Base-by-base conservation (phyloP, 2,888 invertebrate genomes). In the Aspidiotus destructor region DNA sequence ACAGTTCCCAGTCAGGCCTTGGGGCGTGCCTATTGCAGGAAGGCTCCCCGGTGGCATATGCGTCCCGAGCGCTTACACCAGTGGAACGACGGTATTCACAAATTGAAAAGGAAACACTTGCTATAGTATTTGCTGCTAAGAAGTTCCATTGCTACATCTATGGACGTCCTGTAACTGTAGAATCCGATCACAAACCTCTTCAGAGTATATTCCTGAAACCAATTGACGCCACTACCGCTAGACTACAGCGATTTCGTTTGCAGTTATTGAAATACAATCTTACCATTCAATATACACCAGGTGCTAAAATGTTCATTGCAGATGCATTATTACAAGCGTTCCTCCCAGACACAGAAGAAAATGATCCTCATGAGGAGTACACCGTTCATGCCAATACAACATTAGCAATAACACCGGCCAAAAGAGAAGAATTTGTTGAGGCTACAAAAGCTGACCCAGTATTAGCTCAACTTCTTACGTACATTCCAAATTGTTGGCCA, bases 91-190 rank as follows among this genome's bases (percentile, higher is more conserved):
- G 44, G 8, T 63, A 69, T 64, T 62, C 64, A n/a, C 11, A 58
- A 42, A 60, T 69, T 7, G 64, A 69, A 15, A 69, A 69, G 52
- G 63, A 69, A 40, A 13, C 64, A n/a, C 53, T 65, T 55, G 11
- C 63, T 55, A 13, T 41, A 65, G 41, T 41, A 61, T 8, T 64
- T 63, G 54, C 28, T 13, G 13, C 61, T 62, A 42, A 64, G 65
- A 15, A 61, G 48, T 8, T 40, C 65, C 8, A 53, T 70, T 11
- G 65, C 53, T 5, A 41, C 48, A 16, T 52, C 54, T 41, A 62
- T 62, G 42, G 48, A 53, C 44, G 41, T 60, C 2, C 41, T 48
- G 53, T 69, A 11, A 63, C 53, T 15, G 52, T 64, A 28, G 42
- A 52, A 28, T 62, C 63, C 7, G 64, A 69, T 53, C 69, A 69